Base-by-base conservation (phyloP, 2,797 vertebrate genomes). In the Parotocinclus haroldoi region DNA sequence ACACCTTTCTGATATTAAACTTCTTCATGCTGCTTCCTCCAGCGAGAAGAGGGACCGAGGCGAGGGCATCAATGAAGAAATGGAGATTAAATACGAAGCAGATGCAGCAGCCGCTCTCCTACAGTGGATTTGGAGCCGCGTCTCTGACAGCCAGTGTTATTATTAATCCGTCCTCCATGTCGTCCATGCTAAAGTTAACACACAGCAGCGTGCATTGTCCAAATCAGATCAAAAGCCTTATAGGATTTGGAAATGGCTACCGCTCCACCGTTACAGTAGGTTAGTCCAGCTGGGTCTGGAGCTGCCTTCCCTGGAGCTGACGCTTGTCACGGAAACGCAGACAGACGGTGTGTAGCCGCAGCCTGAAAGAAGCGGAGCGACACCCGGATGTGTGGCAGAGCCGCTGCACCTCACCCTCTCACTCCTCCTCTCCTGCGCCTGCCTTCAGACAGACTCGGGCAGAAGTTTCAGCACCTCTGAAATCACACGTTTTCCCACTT, bases 1-100 rank as follows among this genome's bases (percentile, higher is more conserved):
- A 85, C 90, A 99, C 96, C 92, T 99, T 98, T 90, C 94, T 95
- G 91, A 98, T 96, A 91, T 97, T 98, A 88, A 98, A 98, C 95
- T 98, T 98, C 95, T 95, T 94, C 96, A 98, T 98, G 87, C 85
- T 72, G 87, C 85, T 71, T 64, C 63, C 76, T 72, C 64, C 70
- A 39, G 58, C 14, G 6, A 63, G 73, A 82, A 78, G 69, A 66
- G 76, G 64, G 68, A 65, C 27, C 36, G 74, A 42, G 60, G 63
- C 54, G 58, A 63, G 75, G 59, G 27, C 79, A 78, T 75, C 66
- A 72, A 74, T 79, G 72, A 66, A 80, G 76, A 80, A 63, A 82
- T 78, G 82, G 78, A 77, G 76, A 83, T 84, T 59, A 63, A 76
- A 76, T 73, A 27, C 60, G 73, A 71, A 60, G 49, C 78, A 79